These are phyloP conservation scores for Phocides pigmalion DNA, from an alignment of 1,140 invertebrate species.

Conservation along the genomic window DNA sequence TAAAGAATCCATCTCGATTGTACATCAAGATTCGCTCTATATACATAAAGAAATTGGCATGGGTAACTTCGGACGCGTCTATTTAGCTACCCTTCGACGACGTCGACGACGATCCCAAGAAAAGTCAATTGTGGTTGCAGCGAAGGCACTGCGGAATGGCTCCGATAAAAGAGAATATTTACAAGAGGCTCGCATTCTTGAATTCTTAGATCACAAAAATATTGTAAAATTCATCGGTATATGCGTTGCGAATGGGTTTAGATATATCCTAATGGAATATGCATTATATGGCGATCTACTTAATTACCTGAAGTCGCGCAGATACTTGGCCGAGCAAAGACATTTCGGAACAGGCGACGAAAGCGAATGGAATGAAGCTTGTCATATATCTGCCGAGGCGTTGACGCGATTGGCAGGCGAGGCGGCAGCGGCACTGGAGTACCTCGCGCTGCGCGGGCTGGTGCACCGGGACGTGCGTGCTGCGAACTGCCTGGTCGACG, in stretches of 20 bases:
- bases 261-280: constrained; percentile 64
- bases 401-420: constrained; percentile 94
- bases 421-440: constrained; percentile 93
- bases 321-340: constrained; percentile 49
- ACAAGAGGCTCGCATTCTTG: constrained; percentile 96
- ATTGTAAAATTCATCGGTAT: constrained; percentile 63
- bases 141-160: constrained; percentile 94
- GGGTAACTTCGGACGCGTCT: constrained; percentile 88
- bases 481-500: constrained; percentile 94
- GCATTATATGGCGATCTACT: constrained; percentile 58
- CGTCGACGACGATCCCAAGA: neutral
- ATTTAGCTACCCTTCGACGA: constrained; percentile 42
- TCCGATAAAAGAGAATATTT: constrained; percentile 95
- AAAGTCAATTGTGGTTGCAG: constrained; percentile 41
- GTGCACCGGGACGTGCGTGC: constrained; percentile 95
- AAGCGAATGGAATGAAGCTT: constrained; percentile 27
- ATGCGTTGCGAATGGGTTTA: constrained; percentile 53
- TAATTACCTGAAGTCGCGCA: constrained; percentile 2
- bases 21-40: constrained; percentile 80
- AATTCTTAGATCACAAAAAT: constrained; percentile 87
- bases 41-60: constrained; percentile 89
- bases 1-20: constrained; percentile 91
- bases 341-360: constrained; percentile 31
- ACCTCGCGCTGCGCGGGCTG: constrained; percentile 90
- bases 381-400: constrained; percentile 88